Conservation (phyloP, 2,113 vertebrate genomes). For the Oryzias melastigma region DNA sequence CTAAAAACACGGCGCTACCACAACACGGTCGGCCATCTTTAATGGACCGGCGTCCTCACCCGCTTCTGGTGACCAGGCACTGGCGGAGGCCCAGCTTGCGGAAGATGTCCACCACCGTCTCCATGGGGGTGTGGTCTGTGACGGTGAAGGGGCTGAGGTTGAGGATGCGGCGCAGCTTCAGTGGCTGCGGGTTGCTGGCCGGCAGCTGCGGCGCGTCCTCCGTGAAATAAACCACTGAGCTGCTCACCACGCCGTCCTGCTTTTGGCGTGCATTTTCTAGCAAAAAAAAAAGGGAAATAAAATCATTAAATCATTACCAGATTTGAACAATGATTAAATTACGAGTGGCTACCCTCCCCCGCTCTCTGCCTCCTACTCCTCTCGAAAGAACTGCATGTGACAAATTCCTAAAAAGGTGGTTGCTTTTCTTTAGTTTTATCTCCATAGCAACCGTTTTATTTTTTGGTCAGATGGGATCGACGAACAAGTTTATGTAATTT, state of each 20-base stretch:
- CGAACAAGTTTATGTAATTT: no score
- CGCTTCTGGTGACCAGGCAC: constrained; percentile 95
- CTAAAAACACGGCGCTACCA: no score
- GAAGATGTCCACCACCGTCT: constrained; percentile 98
- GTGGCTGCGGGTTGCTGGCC: constrained; percentile 86
- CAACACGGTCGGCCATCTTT: no score
- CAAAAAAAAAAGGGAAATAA: background rate
- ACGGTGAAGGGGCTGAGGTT: constrained; percentile 99
- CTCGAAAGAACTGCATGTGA: no score
- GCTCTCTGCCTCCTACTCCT: no score
- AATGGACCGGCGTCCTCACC: constrained; percentile 69
- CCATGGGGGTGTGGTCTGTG: constrained; percentile 99
- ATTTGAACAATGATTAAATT: no score
- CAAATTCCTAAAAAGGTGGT: no score
- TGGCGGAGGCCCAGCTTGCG: constrained; percentile 95
- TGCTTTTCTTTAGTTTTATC: no score
- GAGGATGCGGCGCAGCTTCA: constrained; percentile 92
- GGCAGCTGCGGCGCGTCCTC: constrained; percentile 91
- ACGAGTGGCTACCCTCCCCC: no score
- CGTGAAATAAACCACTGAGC: constrained; percentile 94
- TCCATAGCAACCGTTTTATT: no score
- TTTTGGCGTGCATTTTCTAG: constrained; percentile 94
- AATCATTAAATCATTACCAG: no score
- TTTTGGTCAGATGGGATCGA: no score
- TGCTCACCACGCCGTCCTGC: constrained; percentile 97